These are phyloP conservation scores for Rhyacichthys aspro DNA, from an alignment of 2,797 vertebrate species.

Conservation along the genomic window DNA sequence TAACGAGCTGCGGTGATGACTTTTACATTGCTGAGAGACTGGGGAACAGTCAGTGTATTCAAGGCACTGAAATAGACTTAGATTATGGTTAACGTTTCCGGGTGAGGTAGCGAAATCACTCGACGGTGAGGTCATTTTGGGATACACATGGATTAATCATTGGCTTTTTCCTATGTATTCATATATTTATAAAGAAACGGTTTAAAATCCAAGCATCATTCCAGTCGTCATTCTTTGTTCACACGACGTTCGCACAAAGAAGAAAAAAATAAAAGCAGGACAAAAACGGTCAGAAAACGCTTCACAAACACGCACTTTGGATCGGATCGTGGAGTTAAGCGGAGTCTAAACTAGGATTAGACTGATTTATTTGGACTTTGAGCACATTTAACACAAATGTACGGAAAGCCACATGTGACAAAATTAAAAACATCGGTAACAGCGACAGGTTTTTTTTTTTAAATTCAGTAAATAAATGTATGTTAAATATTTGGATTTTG, in stretches of 20 bases:
- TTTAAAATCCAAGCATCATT: slow-evolving; percentile 22
- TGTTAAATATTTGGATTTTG: too few relatives aligned
- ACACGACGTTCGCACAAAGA: slow-evolving; percentile 12
- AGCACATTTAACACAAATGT: background rate
- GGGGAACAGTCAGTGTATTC: slow-evolving; percentile 70
- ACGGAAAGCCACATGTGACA: background rate
- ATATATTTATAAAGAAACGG: slow-evolving; percentile 17
- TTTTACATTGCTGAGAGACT: slow-evolving; percentile 60
- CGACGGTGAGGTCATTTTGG: slow-evolving; percentile 60
- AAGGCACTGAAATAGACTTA: slow-evolving; percentile 76
- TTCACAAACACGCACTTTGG: slow-evolving; percentile 39
- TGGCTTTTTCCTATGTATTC: slow-evolving; percentile 68
- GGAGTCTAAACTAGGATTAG: slow-evolving; percentile 6
- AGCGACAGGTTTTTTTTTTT: too few relatives aligned
- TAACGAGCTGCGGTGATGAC: slow-evolving; percentile 23
- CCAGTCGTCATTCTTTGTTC: slow-evolving; percentile 21
- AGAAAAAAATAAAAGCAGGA: background rate
- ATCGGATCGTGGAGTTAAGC: slow-evolving; percentile 3
- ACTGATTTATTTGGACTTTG: slow-evolving; percentile 6
- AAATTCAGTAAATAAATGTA: too few relatives aligned
- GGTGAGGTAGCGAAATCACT: slow-evolving; percentile 77
- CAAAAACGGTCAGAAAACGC: background rate
- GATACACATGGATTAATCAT: slow-evolving; percentile 52
- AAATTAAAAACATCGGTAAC: background rate
- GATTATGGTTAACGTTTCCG: slow-evolving; percentile 61